Conservation (phyloP, 2,888 invertebrate species). For the Abrostola triplasia region DNA sequence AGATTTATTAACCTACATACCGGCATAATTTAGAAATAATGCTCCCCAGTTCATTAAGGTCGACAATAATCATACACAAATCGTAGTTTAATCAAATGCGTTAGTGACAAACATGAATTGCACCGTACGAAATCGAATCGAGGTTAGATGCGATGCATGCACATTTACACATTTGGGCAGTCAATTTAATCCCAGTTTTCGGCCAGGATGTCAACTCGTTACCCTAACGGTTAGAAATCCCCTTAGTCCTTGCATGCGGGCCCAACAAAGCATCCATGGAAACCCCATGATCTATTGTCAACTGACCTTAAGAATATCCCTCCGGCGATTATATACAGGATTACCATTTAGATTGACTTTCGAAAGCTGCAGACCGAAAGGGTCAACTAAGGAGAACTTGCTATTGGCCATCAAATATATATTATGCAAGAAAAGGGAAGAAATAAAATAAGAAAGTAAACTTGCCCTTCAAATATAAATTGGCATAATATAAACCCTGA, state of each 20-base stretch:
- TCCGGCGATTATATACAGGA: conserved; percentile 27
- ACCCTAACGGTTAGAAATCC: conserved; percentile 30
- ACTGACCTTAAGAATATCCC: conserved; percentile 51
- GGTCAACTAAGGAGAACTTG: background rate
- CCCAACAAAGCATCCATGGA: conserved; percentile 34
- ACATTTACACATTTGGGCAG: background rate
- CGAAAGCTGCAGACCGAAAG: conserved; percentile 1
- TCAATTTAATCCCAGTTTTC: conserved; percentile 23
- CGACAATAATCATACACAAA: background rate
- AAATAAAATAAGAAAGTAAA: no score
- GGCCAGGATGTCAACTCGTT: conserved; percentile 9
- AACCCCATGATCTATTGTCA: conserved; percentile 53
- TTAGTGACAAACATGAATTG: conserved; percentile 6
- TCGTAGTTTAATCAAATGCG: background rate
- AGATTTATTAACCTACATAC: conserved; percentile 39
- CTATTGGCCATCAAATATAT: background rate
- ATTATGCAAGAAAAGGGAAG: no score
- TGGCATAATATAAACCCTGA: no score
- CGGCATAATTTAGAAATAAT: conserved; percentile 25
- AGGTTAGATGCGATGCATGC: background rate
- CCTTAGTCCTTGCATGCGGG: conserved; percentile 34
- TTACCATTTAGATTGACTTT: conserved; percentile 29
- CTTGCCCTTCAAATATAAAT: no score
- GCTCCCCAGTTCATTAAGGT: conserved; percentile 15
- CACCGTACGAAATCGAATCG: background rate